A percentile compares a stretch with the other conserved stretches of the same genome.
phyloP scores from a whole-genome alignment of 2,797 vertebrate genomes.

The Psittacula derbiana region DNA sequence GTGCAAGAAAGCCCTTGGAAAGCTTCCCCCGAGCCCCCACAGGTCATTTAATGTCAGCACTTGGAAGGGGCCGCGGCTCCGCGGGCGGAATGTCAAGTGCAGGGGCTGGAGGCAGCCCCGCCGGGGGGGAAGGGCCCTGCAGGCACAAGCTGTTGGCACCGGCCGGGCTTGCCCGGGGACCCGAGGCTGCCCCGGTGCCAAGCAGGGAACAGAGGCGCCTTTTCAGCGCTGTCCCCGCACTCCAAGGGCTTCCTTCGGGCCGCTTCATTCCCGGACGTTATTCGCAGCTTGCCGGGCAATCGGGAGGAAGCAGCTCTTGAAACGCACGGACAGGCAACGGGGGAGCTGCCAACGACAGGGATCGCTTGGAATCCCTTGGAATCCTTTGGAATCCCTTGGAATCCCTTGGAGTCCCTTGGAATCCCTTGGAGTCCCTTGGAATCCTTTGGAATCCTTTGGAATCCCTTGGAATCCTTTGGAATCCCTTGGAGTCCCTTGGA shows the following conservation, averaged over 20 bases:
- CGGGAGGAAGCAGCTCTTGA: constrained; percentile 13
- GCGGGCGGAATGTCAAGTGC: neutral
- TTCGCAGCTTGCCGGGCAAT: neutral
- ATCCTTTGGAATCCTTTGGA: too few species aligned
- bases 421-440: too few species aligned
- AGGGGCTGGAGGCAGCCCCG: neutral
- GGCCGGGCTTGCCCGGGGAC: neutral
- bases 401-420: neutral
- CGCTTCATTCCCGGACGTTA: neutral
- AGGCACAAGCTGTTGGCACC: neutral
- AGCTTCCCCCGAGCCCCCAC: neutral
- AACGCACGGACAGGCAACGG: neutral
- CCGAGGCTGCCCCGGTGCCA: neutral
- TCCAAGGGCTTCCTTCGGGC: neutral
- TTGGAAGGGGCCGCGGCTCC: neutral
- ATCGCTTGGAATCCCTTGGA: too few species aligned
- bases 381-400: neutral
- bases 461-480: neutral
- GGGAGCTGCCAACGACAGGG: neutral
- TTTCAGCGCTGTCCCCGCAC: neutral
- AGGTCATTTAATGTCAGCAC: neutral
- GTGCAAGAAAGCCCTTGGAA: neutral
- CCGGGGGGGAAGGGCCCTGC: neutral
- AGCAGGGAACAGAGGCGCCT: constrained; percentile 17
- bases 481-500: neutral